Percentiles rank a stretch among this genome's conserved stretches.
Evolutionary conservation across 2,797 vertebrate genomes (phyloP).

Genomic region (Diplodus sargus): DNA sequence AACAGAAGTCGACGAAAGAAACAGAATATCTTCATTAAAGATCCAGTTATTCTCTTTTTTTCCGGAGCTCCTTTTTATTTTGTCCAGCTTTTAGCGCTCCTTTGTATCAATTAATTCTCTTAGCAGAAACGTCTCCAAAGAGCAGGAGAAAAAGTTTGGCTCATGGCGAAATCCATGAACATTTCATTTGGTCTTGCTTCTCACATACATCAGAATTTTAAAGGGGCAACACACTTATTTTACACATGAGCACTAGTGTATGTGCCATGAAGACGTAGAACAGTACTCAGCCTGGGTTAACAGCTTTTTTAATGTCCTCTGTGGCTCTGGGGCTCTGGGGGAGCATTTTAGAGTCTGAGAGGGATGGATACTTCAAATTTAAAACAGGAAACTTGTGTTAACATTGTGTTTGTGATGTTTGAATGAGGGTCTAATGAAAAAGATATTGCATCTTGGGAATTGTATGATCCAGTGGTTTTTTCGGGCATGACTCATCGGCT

Average conservation of each 20-base stretch:
- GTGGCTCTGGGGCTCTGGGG: neutral
- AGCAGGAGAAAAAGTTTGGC: constrained; percentile 2
- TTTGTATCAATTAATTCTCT: neutral
- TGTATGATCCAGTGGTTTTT: neutral
- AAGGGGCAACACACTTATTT: neutral
- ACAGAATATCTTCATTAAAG: neutral
- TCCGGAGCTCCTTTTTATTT: neutral
- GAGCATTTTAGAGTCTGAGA: neutral
- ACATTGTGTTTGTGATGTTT: neutral
- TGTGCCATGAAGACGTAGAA: neutral
- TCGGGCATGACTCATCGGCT: neutral
- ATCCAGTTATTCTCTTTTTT: neutral
- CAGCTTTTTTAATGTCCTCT: neutral
- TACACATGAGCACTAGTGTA: neutral
- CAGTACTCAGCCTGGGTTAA: neutral
- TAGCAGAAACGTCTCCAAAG: neutral
- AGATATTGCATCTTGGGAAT: neutral
- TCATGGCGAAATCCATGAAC: constrained; percentile 13
- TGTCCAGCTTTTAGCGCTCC: neutral
- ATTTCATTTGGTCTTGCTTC: constrained; percentile 23
- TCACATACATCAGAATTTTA: constrained; percentile 42
- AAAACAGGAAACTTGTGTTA: neutral
- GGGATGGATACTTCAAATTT: neutral
- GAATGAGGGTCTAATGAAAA: constrained; percentile 1
- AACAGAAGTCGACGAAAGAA: neutral